Percentiles rank a stretch among this genome's conserved stretches.
These are phyloP conservation scores for Malthinus flaveolus DNA, from an alignment of 2,888 invertebrate species.

Conservation along the genomic window DNA sequence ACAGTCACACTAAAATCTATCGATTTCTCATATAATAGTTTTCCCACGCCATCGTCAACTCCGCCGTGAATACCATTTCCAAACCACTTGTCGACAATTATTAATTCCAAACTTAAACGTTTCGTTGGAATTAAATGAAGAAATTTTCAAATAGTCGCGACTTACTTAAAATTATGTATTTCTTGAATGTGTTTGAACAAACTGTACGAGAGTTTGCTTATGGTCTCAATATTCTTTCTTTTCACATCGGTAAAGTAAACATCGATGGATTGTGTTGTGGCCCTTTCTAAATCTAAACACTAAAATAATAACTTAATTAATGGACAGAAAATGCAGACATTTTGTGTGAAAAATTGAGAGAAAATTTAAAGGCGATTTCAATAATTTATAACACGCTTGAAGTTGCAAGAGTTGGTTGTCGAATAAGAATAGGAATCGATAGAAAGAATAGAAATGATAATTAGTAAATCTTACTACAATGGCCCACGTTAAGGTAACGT, in stretches of 20 bases:
- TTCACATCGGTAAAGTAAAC: background rate
- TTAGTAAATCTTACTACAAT: slow-evolving; percentile 36
- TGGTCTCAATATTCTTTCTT: slow-evolving; percentile 6
- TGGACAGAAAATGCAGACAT: too few relatives aligned
- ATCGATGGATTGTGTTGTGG: slow-evolving; percentile 21
- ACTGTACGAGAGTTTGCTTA: slow-evolving; percentile 14
- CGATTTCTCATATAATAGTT: slow-evolving; percentile 37
- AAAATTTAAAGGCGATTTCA: background rate
- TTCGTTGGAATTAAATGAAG: background rate
- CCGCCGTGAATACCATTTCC: slow-evolving; percentile 39
- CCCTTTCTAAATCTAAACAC: slow-evolving; percentile 22
- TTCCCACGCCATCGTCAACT: slow-evolving; percentile 41
- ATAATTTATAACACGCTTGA: too few relatives aligned
- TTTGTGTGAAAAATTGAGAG: background rate
- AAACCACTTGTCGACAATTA: slow-evolving; percentile 36
- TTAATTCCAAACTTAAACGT: background rate
- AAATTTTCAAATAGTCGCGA: background rate
- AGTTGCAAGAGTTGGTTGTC: too few relatives aligned
- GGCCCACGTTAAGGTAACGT: slow-evolving; percentile 36
- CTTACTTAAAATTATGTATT: slow-evolving; percentile 43
- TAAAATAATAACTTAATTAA: background rate
- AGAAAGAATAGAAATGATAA: too few relatives aligned
- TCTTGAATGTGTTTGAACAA: slow-evolving; percentile 26
- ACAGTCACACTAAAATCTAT: slow-evolving; percentile 38
- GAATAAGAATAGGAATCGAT: too few relatives aligned